Conservation (phyloP, 2,797 vertebrate species). For the Paedocypris micromegethes region DNA sequence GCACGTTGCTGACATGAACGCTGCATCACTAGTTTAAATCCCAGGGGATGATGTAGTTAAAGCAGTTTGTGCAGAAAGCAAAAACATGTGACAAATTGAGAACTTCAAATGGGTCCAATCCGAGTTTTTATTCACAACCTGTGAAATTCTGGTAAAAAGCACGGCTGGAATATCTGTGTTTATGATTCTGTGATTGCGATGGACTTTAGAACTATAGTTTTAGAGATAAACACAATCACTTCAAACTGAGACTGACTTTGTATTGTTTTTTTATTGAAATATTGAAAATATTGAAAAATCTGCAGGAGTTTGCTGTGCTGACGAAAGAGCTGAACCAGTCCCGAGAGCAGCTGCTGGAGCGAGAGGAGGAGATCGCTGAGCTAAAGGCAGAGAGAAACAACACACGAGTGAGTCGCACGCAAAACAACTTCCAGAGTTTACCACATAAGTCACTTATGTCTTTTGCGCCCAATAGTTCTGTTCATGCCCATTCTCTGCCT, state of each 20-base stretch:
- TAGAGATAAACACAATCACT: neutral
- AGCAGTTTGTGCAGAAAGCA: too few species aligned
- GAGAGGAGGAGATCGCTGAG: constrained; percentile 86
- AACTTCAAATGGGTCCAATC: too few species aligned
- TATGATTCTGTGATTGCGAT: neutral
- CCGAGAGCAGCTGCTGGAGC: constrained; percentile 85
- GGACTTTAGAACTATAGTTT: neutral
- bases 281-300: constrained; percentile 36
- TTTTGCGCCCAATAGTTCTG: neutral
- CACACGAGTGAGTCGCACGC: constrained; percentile 61
- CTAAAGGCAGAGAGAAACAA: constrained; percentile 87
- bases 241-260: neutral
- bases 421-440: neutral
- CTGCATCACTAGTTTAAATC: too few species aligned
- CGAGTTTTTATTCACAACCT: too few species aligned
- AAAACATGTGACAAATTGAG: too few species aligned
- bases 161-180: neutral
- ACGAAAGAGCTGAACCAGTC: constrained; percentile 89
- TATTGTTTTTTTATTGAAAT: neutral
- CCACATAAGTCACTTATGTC: too few species aligned
- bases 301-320: constrained; percentile 86
- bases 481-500: too few species aligned
- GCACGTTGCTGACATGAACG: too few species aligned
- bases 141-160: neutral
- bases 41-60: too few species aligned